These are phyloP conservation scores for Abramis brama DNA, from an alignment of 2,113 vertebrate species.

Conservation along the genomic window DNA sequence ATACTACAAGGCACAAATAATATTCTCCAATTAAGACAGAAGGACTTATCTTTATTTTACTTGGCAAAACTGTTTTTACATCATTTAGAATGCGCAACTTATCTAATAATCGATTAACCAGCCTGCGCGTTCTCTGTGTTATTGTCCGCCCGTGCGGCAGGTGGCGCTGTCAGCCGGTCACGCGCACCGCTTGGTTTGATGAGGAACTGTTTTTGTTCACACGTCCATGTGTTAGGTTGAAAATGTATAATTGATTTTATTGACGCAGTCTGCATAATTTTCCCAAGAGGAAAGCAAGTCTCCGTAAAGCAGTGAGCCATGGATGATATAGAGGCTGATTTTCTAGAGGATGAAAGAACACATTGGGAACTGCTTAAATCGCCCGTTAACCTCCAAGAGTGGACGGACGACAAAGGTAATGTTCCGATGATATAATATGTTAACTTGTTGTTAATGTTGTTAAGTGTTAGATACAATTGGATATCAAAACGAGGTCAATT, in stretches of 20 bases:
- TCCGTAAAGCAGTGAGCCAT: conserved; percentile 50
- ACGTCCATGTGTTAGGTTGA: background rate
- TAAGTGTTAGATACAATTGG: no score
- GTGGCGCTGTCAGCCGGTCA: background rate
- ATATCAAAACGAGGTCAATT: no score
- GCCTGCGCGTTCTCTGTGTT: background rate
- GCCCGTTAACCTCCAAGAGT: background rate
- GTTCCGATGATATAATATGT: no score
- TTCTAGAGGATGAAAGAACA: conserved; percentile 12
- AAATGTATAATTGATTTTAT: background rate
- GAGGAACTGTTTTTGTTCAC: background rate
- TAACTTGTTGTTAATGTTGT: background rate
- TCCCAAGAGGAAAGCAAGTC: background rate
- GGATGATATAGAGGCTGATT: conserved; percentile 63
- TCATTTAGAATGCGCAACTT: no score
- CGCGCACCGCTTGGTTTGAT: background rate
- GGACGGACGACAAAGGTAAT: background rate
- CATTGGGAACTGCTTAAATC: background rate
- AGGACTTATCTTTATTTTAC: no score
- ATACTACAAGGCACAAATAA: no score
- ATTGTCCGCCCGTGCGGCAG: background rate
- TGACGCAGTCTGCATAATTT: background rate
- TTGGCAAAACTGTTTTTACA: no score
- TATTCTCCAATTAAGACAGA: no score
- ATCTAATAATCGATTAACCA: no score